Base-by-base conservation (phyloP, 35 echinoderm and acorn worm species). In the Holothuria glaberrima region DNA sequence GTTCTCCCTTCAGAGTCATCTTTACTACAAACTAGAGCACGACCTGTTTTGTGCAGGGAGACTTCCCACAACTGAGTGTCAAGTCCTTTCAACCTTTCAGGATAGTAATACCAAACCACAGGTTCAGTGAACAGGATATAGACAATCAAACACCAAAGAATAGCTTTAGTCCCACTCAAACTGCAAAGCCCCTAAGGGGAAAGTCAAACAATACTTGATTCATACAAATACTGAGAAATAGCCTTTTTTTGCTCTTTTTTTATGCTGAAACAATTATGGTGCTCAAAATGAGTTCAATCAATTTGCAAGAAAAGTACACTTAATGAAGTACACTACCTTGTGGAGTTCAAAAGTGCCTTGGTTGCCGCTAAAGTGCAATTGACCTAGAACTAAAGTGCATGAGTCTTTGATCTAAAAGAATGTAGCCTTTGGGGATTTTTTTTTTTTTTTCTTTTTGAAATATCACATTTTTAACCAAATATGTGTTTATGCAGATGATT, bases 331-430 rank as follows among this genome's bases (percentile, higher is more conserved):
- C 74, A 28, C 74, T 48, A 78, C n/a, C 38, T 78, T 78, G 50
- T 78, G 74, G 74, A 48, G 74, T 78, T 78, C 74, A 78, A 78
- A 52, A 78, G 74, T 78, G 41, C 74, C 74, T 48, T 78, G 74
- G 74, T 48, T 78, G 74, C 44, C 44, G 26, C 38, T 48, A 78
- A 78, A 78, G 74, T 78, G 74, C 74, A 78, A 78, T 78, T 78
- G 74, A 78, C 74, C 74, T 78, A 48, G 38, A 78, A 78, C 74
- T 50, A 78, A 74, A 78, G 74, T 78, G 74, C 74, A 78, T 27
- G 38, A 78, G 44, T 78, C 74, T 78, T 78, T 78, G 74, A 78
- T 78, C 74, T 28, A 20, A 1, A 48, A 48, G 21, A 22, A 78
- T 50, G 50, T n/a, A 78, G 74, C 74, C 74, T 78, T 21, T 78